Base-by-base conservation (phyloP, 2,888 invertebrate species). In the Ischnus inquisitorius region DNA sequence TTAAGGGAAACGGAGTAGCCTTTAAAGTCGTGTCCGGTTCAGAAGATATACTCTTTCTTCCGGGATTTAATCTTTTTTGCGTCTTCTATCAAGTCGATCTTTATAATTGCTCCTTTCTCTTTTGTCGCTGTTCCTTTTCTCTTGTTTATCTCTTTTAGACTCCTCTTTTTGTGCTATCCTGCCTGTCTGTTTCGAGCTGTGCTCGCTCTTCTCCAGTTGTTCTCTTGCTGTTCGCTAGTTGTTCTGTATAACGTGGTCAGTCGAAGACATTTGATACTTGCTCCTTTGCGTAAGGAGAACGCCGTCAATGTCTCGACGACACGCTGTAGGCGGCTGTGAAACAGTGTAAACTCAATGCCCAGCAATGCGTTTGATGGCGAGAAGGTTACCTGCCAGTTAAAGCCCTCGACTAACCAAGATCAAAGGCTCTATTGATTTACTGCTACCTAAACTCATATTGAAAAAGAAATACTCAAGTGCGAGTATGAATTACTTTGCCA, bases 331-430 rank as follows among this genome's bases (percentile, higher is more conserved):
- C 16, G 72, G n/a, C 22, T 41, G 14, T n/a, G 41, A 57, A 39
- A 60, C 62, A 19, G 16, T 34, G 16, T 12, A 14, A 16, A n/a
- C 16, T 25, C 19, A 64, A 39, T 16, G n/a, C 28, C 6, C 16
- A 0, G 39, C 39, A 34, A 22, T 12, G 43, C 6, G 43, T 16
- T 77, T 68, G 77, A 46, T 67, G 19, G 12, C 68, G 60, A 68
- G 68, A 57, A 77, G 60, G 46, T 67, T 12, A 19, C 51, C 12
- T 19, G 14, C 28, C 3, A 25, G 51, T 43, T 43, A 34, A 34
- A 57, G 25, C 39, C 41, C 34, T 43, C 28, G 46, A 34, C 34
- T n/a, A 28, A 3, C 57, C n/a, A 39, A 64, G 62, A 71, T 64
- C 60, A 60, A 68, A 77, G 46, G 39, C 0, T 0, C 14, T 1